Percentiles rank a stretch among this genome's conserved stretches.
Evolutionary conservation across 2,113 vertebrate species (phyloP).

Genomic region (Perca schrenkii): DNA sequence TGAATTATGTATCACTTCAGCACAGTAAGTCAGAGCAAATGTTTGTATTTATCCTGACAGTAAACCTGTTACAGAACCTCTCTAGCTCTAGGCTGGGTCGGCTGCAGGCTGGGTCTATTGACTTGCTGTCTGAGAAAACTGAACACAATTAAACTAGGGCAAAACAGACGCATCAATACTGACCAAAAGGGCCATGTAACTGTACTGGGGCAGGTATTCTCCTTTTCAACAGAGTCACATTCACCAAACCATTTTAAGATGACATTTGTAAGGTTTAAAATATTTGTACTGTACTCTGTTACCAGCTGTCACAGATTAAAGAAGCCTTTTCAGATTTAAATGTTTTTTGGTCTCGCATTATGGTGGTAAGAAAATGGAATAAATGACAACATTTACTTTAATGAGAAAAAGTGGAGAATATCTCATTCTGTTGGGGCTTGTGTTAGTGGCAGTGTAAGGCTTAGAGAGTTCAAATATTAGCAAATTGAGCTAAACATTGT

Average conservation of each 20-base stretch:
- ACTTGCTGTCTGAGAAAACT: conserved; percentile 10
- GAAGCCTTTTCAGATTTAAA: not conserved
- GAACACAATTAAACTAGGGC: not conserved
- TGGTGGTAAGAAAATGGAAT: not conserved
- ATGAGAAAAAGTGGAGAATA: not conserved
- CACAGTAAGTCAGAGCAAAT: not conserved
- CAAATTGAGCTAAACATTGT: not conserved
- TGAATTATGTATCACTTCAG: conserved; percentile 15
- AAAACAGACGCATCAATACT: conserved; percentile 9
- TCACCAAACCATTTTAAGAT: not conserved
- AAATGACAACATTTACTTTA: not conserved
- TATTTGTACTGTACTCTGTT: not conserved
- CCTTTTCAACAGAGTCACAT: not conserved
- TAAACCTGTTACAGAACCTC: not conserved
- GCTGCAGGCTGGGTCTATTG: not conserved
- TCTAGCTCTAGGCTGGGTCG: not conserved
- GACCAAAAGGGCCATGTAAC: not conserved
- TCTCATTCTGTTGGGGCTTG: not conserved
- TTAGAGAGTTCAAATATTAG: not conserved
- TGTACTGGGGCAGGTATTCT: not conserved
- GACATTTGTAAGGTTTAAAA: not conserved
- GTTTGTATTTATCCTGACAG: conserved; percentile 8
- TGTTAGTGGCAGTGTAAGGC: not conserved
- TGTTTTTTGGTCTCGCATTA: not conserved
- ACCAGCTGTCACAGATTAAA: not conserved